These are phyloP conservation scores for Psephotus haematonotus DNA, from an alignment of 2,113 vertebrate genomes.

Conservation along the genomic window DNA sequence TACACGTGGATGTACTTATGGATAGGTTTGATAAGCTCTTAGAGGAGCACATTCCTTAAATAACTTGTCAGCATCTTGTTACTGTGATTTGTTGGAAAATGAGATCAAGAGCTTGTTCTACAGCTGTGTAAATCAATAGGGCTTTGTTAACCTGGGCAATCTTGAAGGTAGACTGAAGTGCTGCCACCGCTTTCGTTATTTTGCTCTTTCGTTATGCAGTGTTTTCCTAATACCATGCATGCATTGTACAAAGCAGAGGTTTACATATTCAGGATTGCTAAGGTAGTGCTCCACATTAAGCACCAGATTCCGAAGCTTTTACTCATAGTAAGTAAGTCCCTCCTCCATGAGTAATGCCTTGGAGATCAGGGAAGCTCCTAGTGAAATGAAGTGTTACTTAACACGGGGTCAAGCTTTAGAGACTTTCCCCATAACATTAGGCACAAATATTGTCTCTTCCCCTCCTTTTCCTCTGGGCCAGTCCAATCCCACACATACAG, in stretches of 20 bases:
- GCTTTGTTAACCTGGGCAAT: neutral
- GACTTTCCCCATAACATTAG: neutral
- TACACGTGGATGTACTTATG: neutral
- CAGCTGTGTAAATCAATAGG: neutral
- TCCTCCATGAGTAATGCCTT: constrained; percentile 13
- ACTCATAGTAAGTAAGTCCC: neutral
- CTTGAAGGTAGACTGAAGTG: neutral
- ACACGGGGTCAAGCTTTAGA: neutral
- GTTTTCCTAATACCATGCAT: neutral
- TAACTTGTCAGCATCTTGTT: neutral
- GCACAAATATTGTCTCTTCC: neutral
- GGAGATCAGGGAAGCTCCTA: neutral
- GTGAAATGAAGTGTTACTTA: neutral
- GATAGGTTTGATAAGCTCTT: neutral
- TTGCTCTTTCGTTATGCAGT: neutral
- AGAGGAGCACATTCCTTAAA: neutral
- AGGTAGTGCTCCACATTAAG: neutral
- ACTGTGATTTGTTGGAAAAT: neutral
- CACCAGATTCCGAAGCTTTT: constrained; percentile 27
- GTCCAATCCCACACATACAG: neutral
- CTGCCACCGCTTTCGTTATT: neutral
- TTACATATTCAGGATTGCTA: neutral
- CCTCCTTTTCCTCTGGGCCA: neutral
- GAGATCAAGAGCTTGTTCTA: neutral
- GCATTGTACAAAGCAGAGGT: neutral